Evolutionary conservation across 2,113 vertebrate genomes (phyloP), one percentile per base, ranked within the genome.

Genomic region (Rana temporaria): DNA sequence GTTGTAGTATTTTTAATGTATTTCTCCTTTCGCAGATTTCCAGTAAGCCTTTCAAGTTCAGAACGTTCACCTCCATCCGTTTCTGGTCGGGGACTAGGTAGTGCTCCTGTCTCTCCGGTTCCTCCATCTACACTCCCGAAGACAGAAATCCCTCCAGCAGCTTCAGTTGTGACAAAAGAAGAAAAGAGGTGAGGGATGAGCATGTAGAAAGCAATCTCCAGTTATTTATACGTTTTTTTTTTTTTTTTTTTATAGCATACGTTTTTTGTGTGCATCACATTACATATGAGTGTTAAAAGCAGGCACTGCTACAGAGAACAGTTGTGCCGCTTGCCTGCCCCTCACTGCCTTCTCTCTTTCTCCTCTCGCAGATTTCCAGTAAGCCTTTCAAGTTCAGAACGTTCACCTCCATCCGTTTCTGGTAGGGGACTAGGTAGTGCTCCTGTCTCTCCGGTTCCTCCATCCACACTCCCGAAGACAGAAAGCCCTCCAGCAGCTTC

Each of bases 81-180:
- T 42, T 24, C 19, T 38, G 77, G 64, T 42, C 38, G 65, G 65
- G 77, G 64, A 15, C 6, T 79, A 38, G 55, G 53, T 16, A 79
- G 48, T 6, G 16, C 26, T 18, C 30, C 53, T 56, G 66, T 60
- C 14, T 22, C 77, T 59, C 3, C 6, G 1, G 4, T n/a, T 52
- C 6, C 24, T 16, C 38, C 6, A 15, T 12, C 52, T 0, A 20
- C 30, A 38, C 52, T 53, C 11, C 65, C 52, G 18, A 15, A 17
- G 6, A 19, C 26, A 68, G 64, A 2, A 19, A 68, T 30, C 22
- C 65, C 77, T 4, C 7, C 65, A 14, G 26, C 48, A 22, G 65
- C 17, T 9, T 1, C 18, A 3, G 18, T n/a, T 48, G n/a, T 71
- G 32, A 57, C 60, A 15, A n/a, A 34, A 57, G 67, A 80, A 38